Percentiles rank a stretch among this genome's conserved stretches.
These are phyloP conservation scores for Myioborus melanocephalus DNA, from an alignment of 2,797 vertebrate genomes.

Conservation along the genomic window DNA sequence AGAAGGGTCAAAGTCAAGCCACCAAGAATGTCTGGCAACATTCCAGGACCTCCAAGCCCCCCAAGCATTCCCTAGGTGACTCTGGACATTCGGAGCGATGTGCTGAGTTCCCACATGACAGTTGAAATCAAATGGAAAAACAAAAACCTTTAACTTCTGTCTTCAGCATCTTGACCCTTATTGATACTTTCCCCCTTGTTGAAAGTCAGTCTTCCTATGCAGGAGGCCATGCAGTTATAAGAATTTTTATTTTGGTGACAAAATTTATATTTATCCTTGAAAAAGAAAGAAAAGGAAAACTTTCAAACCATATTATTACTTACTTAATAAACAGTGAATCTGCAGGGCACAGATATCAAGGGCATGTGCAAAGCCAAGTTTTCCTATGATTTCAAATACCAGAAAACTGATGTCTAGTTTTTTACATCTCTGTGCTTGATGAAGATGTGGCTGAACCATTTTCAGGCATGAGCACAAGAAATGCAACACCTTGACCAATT, in stretches of 20 bases:
- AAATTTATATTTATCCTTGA: background rate
- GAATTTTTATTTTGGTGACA: background rate
- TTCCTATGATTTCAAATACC: background rate
- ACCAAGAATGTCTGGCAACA: no score
- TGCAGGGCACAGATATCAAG: background rate
- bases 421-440: background rate
- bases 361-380: accelerated
- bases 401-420: background rate
- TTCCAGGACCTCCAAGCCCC: no score
- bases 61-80: no score
- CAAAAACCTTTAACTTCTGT: background rate
- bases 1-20: no score
- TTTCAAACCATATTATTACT: background rate
- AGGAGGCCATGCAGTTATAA: background rate
- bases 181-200: background rate
- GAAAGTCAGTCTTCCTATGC: background rate
- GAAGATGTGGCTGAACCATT: constrained; percentile 1
- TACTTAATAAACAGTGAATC: background rate
- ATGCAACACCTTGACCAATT: constrained; percentile 20
- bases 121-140: background rate
- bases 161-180: background rate
- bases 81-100: no score
- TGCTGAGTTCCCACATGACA: background rate
- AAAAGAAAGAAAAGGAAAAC: background rate
- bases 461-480: constrained; percentile 43